These are phyloP conservation scores for Diglossa cyanea DNA, from an alignment of 2,797 vertebrate genomes.

Conservation along the genomic window DNA sequence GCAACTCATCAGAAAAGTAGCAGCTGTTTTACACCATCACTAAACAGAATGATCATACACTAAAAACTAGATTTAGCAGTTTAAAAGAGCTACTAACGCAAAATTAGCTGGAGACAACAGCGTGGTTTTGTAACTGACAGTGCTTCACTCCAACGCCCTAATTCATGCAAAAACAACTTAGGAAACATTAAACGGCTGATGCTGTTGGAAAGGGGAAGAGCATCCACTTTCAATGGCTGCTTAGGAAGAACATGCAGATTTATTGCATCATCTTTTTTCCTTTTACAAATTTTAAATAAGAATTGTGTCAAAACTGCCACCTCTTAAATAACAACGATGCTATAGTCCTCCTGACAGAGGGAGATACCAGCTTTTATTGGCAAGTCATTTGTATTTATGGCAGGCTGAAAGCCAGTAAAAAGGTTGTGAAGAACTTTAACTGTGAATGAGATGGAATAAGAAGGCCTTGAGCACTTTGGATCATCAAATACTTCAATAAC, in stretches of 20 bases:
- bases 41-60: conserved; percentile 68
- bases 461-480: background rate
- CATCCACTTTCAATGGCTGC: conserved; percentile 1
- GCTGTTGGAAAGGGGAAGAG: conserved; percentile 26
- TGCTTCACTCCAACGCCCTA: conserved; percentile 61
- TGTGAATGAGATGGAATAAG: background rate
- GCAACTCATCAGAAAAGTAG: conserved; percentile 65
- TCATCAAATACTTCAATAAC: conserved; percentile 37
- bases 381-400: conserved; percentile 20
- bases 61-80: conserved; percentile 69
- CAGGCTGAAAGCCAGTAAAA: background rate
- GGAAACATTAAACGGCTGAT: conserved; percentile 57
- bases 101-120: conserved; percentile 71
- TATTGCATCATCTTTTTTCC: conserved; percentile 27
- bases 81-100: conserved; percentile 69
- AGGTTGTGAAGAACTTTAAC: background rate
- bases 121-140: conserved; percentile 56
- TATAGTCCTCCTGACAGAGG: background rate
- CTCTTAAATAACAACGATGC: conserved; percentile 39
- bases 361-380: conserved; percentile 9
- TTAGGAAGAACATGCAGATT: conserved; percentile 30
- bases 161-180: conserved; percentile 70
- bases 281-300: conserved; percentile 53
- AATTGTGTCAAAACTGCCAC: conserved; percentile 29
- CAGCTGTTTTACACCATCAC: conserved; percentile 73